phyloP scores from a whole-genome alignment of 2,113 vertebrate species.

The Mirza zaza region DNA sequence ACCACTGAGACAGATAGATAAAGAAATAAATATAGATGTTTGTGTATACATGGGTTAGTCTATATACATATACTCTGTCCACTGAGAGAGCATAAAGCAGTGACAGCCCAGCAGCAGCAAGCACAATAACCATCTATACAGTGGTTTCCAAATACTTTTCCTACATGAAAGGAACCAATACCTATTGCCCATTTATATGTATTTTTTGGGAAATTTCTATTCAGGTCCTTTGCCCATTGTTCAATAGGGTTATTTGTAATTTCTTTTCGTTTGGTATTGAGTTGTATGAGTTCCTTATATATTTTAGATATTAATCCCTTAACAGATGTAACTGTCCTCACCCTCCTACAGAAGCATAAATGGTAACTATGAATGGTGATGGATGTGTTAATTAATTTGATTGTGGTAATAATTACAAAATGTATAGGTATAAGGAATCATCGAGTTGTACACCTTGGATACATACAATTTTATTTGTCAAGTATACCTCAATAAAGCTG shows the following conservation, averaged over 20 bases:
- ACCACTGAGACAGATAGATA: no score
- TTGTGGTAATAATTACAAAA: neutral
- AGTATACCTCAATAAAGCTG: neutral
- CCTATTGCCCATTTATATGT: neutral
- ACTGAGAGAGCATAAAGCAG: no score
- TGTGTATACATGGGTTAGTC: no score
- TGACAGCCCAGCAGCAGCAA: no score
- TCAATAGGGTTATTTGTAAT: neutral
- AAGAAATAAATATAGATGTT: no score
- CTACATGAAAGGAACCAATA: neutral
- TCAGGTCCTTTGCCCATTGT: neutral
- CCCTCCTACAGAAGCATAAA: neutral
- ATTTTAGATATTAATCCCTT: neutral
- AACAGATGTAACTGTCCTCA: neutral
- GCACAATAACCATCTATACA: no score
- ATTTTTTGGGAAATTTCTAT: neutral
- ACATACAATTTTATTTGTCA: neutral
- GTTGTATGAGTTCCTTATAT: neutral
- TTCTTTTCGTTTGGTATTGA: neutral
- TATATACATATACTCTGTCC: no score
- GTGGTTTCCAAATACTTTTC: no score
- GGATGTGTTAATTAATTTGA: neutral
- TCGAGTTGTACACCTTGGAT: neutral
- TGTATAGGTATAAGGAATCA: neutral
- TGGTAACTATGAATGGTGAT: neutral